Evolutionary conservation across 2,113 vertebrate species (phyloP).

Genomic region (Balaeniceps rex): DNA sequence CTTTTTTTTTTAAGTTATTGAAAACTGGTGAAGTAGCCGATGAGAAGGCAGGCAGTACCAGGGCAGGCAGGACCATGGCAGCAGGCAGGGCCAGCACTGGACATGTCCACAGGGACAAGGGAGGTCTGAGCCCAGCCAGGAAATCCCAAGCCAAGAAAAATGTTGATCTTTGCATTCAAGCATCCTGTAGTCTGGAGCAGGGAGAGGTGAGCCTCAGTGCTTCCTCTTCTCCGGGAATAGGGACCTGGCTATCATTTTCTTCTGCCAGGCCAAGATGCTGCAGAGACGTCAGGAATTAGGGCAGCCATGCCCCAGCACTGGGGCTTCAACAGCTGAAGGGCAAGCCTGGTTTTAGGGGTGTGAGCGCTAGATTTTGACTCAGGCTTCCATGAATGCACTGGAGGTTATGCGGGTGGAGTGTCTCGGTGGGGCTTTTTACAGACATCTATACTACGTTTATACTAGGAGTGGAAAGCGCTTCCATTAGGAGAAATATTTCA

Average conservation of each 20-base stretch:
- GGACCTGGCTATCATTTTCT: not conserved
- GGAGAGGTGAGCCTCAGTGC: not conserved
- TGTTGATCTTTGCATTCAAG: not conserved
- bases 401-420: not conserved
- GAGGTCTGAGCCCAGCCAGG: not conserved
- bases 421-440: not conserved
- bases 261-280: not conserved
- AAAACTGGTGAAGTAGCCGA: not conserved
- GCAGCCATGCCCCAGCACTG: not conserved
- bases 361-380: accelerated
- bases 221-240: accelerated
- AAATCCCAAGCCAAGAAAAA: not conserved
- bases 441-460: not conserved
- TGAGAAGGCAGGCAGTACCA: not conserved
- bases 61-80: not conserved
- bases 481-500: not conserved
- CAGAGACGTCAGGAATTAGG: not conserved
- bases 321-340: accelerated
- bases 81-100: not conserved
- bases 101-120: not conserved
- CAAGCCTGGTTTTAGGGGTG: not conserved
- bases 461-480: not conserved
- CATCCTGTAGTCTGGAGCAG: not conserved
- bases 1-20: not conserved
- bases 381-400: not conserved